Evolutionary conservation across 2,113 vertebrate genomes (phyloP).

Genomic region (Melospiza georgiana): DNA sequence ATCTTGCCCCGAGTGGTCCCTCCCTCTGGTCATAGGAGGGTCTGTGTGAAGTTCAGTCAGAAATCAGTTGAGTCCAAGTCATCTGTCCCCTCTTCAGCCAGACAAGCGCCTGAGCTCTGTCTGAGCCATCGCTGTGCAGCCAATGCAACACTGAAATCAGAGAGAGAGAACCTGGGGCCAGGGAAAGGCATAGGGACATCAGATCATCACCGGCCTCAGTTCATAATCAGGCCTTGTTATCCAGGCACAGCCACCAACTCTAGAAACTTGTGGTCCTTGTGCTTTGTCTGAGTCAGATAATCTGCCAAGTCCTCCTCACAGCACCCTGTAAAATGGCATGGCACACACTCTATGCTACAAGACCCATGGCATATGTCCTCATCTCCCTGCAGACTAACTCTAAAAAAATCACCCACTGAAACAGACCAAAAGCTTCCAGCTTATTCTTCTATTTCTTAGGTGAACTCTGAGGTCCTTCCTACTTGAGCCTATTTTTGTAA

Average conservation of each 20-base stretch:
- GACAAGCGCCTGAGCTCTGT: neutral
- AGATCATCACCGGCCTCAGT: neutral
- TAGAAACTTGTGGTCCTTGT: neutral
- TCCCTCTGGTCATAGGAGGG: neutral
- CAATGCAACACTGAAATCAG: rapidly evolving
- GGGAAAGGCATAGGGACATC: too few species aligned
- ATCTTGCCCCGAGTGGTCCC: neutral
- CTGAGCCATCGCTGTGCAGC: rapidly evolving
- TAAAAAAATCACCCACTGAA: neutral
- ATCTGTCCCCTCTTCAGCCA: neutral
- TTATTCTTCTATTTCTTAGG: neutral
- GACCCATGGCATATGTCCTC: rapidly evolving
- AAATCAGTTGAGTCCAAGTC: neutral
- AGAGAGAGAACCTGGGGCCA: neutral
- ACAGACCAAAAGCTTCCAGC: neutral
- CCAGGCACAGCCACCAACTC: neutral
- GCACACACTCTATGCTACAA: neutral
- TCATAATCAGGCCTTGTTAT: neutral
- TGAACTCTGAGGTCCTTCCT: neutral
- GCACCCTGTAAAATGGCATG: rapidly evolving
- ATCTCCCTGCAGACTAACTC: neutral
- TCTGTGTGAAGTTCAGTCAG: neutral
- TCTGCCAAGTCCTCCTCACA: neutral
- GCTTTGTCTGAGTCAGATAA: neutral
- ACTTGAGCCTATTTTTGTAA: neutral